A percentile compares a stretch with the other conserved stretches of the same genome.
phyloP scores from a whole-genome alignment of 2,888 invertebrate species.

The Colletes collaris region DNA sequence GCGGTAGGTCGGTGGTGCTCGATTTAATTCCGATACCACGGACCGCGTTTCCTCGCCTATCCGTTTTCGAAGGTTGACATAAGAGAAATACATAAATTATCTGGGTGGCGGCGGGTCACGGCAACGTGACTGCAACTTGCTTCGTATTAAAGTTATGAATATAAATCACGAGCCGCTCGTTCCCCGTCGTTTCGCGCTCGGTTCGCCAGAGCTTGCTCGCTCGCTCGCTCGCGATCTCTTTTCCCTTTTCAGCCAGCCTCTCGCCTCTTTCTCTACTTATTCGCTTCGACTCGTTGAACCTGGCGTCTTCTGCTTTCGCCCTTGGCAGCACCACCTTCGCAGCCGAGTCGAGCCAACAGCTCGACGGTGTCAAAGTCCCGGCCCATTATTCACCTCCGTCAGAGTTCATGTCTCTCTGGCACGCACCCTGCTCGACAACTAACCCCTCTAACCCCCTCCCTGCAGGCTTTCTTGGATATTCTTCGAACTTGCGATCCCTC shows the following conservation, averaged over 20 bases:
- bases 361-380: slow-evolving; percentile 76
- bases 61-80: slow-evolving; percentile 56
- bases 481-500: slow-evolving; percentile 28
- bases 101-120: slow-evolving; percentile 60
- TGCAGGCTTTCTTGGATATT: slow-evolving; percentile 24
- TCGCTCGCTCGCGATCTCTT: slow-evolving; percentile 37
- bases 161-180: slow-evolving; percentile 76
- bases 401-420: slow-evolving; percentile 76
- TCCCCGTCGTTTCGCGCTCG: slow-evolving; percentile 62
- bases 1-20: background rate
- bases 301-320: slow-evolving; percentile 27
- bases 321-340: slow-evolving; percentile 25
- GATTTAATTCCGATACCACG: slow-evolving; percentile 20
- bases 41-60: slow-evolving; percentile 11
- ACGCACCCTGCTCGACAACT: slow-evolving; percentile 70
- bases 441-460: slow-evolving; percentile 19
- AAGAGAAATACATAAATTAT: slow-evolving; percentile 77
- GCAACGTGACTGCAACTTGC: slow-evolving; percentile 78
- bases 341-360: slow-evolving; percentile 50
- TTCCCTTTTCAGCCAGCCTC: slow-evolving; percentile 15
- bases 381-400: slow-evolving; percentile 75
- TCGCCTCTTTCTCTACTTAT: slow-evolving; percentile 1
- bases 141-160: slow-evolving; percentile 81
- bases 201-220: background rate
- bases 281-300: slow-evolving; percentile 1